These are phyloP conservation scores for western clawed frog (Xenopus tropicalis) DNA, from an alignment of 2,113 vertebrate species.

Conservation along the genomic window UCB_Xtro_10.0 CM004451.2:2878001-2878500, in stretches of 20 bases:
- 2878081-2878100: conserved; percentile 39
- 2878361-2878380: too few relatives aligned
- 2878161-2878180: background rate
- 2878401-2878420: too few relatives aligned
- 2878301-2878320: background rate
- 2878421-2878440: too few relatives aligned
- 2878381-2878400: too few relatives aligned
- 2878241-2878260: conserved; percentile 18
- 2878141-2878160: conserved; percentile 11
- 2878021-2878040: background rate
- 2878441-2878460: too few relatives aligned
- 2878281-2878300: conserved; percentile 10
- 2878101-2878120: conserved; percentile 20
- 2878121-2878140: conserved; percentile 20
- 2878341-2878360: too few relatives aligned
- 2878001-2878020: background rate
- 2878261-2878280: conserved; percentile 12
- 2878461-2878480: too few relatives aligned
- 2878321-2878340: background rate
- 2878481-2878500: too few relatives aligned
- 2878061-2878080: conserved; percentile 1
- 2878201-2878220: background rate
- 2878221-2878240: conserved; percentile 14
- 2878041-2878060: background rate
- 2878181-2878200: background rate